Percentiles rank a stretch among this genome's conserved stretches.
These are phyloP conservation scores for Falcunculus frontatus DNA, from an alignment of 2,113 vertebrate species.

Conservation along the genomic window DNA sequence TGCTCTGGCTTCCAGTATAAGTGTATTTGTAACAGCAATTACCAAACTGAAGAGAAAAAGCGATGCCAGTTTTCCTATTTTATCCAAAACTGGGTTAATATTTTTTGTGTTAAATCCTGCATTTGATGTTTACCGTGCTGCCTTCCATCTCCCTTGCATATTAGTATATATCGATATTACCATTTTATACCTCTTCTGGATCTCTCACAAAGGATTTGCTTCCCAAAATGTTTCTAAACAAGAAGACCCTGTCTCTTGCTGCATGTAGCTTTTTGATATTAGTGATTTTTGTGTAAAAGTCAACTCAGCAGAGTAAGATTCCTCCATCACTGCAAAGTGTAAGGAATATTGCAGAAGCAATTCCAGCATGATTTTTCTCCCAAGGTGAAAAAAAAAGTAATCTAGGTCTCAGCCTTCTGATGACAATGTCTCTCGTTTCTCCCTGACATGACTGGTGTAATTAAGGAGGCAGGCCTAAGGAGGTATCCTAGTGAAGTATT, in stretches of 20 bases:
- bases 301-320: neutral
- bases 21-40: neutral
- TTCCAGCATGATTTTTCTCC: neutral
- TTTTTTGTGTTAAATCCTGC: neutral
- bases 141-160: neutral
- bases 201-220: neutral
- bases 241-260: neutral
- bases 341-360: neutral
- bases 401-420: fast-evolving
- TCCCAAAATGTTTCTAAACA: neutral
- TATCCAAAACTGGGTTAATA: neutral
- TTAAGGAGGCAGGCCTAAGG: neutral
- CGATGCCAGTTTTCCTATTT: neutral
- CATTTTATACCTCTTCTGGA: neutral
- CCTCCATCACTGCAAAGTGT: neutral
- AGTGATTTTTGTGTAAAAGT: neutral
- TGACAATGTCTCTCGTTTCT: neutral
- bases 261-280: neutral
- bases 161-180: neutral
- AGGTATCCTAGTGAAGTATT: neutral
- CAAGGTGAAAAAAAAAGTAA: neutral
- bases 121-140: neutral
- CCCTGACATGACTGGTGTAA: neutral
- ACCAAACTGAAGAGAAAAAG: neutral
- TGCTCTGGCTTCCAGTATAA: neutral